Evolutionary conservation across 2,797 vertebrate genomes (phyloP).

Genomic region (Hafferia zeledoni): DNA sequence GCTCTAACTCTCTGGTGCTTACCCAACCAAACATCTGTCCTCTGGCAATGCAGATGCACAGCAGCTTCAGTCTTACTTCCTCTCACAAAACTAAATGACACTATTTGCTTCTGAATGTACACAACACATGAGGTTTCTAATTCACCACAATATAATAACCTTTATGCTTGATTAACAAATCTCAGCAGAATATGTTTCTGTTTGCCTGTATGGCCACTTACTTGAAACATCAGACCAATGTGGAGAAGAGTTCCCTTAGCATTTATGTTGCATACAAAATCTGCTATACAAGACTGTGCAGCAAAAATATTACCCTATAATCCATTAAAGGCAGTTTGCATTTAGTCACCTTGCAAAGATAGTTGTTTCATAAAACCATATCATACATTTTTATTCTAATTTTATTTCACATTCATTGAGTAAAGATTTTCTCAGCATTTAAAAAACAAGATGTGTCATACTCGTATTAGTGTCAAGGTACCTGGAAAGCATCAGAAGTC

Average conservation of each 20-base stretch:
- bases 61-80: background rate
- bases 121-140: background rate
- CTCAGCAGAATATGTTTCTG: background rate
- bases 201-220: background rate
- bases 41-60: background rate
- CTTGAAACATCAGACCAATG: background rate
- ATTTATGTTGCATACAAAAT: background rate
- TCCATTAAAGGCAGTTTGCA: background rate
- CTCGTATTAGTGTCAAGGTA: background rate
- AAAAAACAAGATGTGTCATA: background rate
- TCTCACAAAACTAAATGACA: background rate
- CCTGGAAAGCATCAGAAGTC: background rate
- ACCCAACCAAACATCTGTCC: background rate
- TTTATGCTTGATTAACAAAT: background rate
- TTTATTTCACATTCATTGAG: background rate
- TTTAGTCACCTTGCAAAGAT: background rate
- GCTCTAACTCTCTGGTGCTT: background rate
- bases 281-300: background rate
- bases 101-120: background rate
- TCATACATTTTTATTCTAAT: background rate
- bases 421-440: background rate
- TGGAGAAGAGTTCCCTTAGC: background rate
- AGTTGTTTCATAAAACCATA: background rate
- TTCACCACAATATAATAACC: background rate
- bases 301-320: background rate